Evolutionary conservation across 2,113 vertebrate genomes (phyloP).

Genomic region (Danio rerio): DNA sequence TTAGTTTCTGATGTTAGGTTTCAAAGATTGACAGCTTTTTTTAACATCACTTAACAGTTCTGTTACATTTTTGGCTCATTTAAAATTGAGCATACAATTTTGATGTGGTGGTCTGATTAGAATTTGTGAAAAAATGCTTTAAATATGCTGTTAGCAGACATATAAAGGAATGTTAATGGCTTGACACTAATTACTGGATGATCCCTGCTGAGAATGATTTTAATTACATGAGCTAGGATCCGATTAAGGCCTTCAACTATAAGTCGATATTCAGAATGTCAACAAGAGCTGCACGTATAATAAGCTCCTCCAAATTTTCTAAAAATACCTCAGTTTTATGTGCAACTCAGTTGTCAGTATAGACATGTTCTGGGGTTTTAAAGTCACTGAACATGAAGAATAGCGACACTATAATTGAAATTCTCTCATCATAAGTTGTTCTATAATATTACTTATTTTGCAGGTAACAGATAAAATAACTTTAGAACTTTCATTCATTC

Average conservation of each 20-base stretch:
- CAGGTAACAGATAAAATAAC: conserved; percentile 5
- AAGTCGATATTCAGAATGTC: conserved; percentile 42
- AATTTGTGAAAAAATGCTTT: conserved; percentile 37
- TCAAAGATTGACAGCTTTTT: neutral
- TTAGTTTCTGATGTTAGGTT: conserved; percentile 10
- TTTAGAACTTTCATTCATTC: neutral
- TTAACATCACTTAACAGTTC: conserved; percentile 43
- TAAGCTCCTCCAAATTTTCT: neutral
- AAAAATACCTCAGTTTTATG: neutral
- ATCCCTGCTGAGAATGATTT: conserved; percentile 58
- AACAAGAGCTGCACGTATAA: conserved; percentile 5
- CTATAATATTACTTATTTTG: neutral
- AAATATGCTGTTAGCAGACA: conserved; percentile 59
- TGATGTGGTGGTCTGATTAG: conserved; percentile 50
- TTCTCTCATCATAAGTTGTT: neutral
- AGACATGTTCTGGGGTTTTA: neutral
- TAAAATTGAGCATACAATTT: conserved; percentile 36
- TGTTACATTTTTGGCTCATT: neutral
- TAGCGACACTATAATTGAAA: neutral
- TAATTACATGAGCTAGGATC: conserved; percentile 58
- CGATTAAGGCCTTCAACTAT: conserved; percentile 51
- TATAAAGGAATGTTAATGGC: conserved; percentile 61
- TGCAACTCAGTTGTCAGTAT: neutral
- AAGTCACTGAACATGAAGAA: neutral
- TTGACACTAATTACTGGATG: conserved; percentile 64